Evolutionary conservation across 1,140 invertebrate genomes (phyloP), one percentile per base, ranked within the genome.

Genomic region (Oedothorax gibbosus): DNA sequence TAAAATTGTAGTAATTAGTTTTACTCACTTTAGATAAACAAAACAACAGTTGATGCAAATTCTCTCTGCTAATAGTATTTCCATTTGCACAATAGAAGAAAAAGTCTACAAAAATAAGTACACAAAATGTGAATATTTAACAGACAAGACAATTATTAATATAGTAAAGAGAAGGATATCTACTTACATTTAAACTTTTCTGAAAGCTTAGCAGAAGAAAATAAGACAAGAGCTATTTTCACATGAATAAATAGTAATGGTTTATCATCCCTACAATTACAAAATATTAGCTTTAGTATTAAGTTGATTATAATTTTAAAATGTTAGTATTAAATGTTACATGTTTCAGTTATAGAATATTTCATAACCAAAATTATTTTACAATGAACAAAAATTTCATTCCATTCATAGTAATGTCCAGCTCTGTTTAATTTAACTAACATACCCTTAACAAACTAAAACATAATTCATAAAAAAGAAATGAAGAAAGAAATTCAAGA

Each of bases 121-220:
- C 56, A 56, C n/a, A 35, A 12, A 12, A 11, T 14, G n/a, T 11
- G 5, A n/a, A 35, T 68, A 15, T 18, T n/a, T n/a, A 11, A 21
- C 9, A 57, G 4, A 18, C 12, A 54, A 60, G 0, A 35, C 7
- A 57, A 56, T 7, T 18, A 77, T 2, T 62, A 49, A 21, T 2
- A 51, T 72, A 15, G 3, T 18, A 72, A 50, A 51, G 21, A 72
- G 69, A 50, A 72, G 5, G 5, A 49, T 7, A n/a, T 15, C 49
- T 14, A 82, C 80, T 62, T 73, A 82, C 80, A 73, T 65, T 82
- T 82, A 18, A 64, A 64, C 64, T 82, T 73, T 64, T 73, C 80
- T 64, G 69, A 62, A 62, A 82, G 60, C 51, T 82, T 82, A 18
- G 80, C 80, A 54, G 56, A 50, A 49, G 80, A 72, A 73, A 82